A percentile compares a stretch with the other conserved stretches of the same genome.
Evolutionary conservation across 2,113 vertebrate genomes (phyloP).

Genomic region (Campylomormyrus tamandua): DNA sequence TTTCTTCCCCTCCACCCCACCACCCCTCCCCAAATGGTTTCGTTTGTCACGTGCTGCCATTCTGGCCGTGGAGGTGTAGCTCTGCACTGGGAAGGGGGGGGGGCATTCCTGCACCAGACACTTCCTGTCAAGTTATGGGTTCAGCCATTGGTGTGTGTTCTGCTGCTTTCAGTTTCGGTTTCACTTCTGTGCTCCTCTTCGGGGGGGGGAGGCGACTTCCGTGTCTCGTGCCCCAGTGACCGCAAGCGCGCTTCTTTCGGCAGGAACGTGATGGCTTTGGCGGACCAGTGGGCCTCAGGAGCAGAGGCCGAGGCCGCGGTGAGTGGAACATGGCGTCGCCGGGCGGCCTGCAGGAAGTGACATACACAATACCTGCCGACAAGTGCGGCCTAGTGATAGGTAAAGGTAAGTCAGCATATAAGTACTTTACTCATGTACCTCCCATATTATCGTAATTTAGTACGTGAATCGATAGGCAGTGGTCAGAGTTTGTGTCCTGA

Average conservation of each 20-base stretch:
- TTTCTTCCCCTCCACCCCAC: neutral
- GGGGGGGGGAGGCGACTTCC: neutral
- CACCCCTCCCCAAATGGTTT: neutral
- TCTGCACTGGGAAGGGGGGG: neutral
- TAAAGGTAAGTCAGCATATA: slow-evolving; percentile 69
- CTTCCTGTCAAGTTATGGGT: neutral
- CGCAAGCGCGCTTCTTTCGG: slow-evolving; percentile 11
- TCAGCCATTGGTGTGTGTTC: neutral
- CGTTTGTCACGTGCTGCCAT: neutral
- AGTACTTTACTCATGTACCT: neutral
- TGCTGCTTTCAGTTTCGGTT: neutral
- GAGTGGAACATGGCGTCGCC: slow-evolving; percentile 77
- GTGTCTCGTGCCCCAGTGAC: neutral
- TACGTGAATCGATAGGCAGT: neutral
- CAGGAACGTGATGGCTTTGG: slow-evolving; percentile 93
- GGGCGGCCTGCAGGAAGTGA: slow-evolving; percentile 86
- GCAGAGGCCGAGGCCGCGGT: slow-evolving; percentile 73
- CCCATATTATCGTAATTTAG: neutral
- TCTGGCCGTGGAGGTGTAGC: neutral
- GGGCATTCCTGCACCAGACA: neutral
- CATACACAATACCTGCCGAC: slow-evolving; percentile 89
- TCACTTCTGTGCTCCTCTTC: neutral
- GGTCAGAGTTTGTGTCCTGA: neutral
- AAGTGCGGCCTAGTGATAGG: slow-evolving; percentile 98
- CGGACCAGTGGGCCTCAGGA: slow-evolving; percentile 63